phyloP scores from a whole-genome alignment of 1,140 invertebrate genomes.

The Polypedilum pembai region DNA sequence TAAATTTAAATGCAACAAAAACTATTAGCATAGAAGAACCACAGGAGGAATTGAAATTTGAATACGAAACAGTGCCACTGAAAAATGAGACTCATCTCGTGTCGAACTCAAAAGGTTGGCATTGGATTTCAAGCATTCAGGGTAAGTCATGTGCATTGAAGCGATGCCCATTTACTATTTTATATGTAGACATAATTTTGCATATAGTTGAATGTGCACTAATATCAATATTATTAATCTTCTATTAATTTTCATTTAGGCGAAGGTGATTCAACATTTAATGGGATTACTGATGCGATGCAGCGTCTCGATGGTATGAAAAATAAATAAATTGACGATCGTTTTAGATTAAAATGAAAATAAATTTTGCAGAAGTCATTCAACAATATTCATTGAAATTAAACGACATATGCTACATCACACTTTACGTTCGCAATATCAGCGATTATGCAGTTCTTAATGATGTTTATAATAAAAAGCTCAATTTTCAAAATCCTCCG shows the following conservation, averaged over 20 bases:
- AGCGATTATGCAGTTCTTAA: constrained; percentile 68
- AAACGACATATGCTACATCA: constrained; percentile 66
- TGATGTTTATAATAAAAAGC: constrained; percentile 62
- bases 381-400: constrained; percentile 39
- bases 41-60: constrained; percentile 38
- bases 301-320: constrained; percentile 31
- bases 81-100: constrained; percentile 48
- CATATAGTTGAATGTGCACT: too few relatives aligned
- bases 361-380: not conserved
- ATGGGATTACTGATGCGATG: constrained; percentile 39
- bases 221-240: not conserved
- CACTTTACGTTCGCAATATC: constrained; percentile 77
- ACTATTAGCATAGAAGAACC: constrained; percentile 43
- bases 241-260: constrained; percentile 31
- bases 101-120: constrained; percentile 66
- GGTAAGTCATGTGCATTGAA: constrained; percentile 42
- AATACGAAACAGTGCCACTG: constrained; percentile 41
- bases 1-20: constrained; percentile 44
- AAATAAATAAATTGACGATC: not conserved
- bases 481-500: constrained; percentile 75
- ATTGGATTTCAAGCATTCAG: constrained; percentile 69
- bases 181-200: too few relatives aligned
- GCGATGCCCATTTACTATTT: too few relatives aligned
- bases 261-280: constrained; percentile 35
- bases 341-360: not conserved